phyloP scores from a whole-genome alignment of 2,797 vertebrate genomes.

The Tragopan temminckii region DNA sequence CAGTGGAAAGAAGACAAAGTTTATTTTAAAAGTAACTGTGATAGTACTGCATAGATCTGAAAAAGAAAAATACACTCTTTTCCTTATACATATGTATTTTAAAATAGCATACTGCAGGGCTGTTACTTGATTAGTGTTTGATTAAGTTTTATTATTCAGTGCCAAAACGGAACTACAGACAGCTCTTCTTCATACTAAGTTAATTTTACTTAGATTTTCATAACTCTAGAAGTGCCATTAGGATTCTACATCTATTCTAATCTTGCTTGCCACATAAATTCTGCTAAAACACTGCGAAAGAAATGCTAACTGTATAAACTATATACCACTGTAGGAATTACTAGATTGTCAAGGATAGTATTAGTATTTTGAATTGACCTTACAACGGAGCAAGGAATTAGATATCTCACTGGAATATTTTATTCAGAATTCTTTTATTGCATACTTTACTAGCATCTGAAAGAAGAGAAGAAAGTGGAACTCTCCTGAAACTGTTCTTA shows the following conservation, averaged over 20 bases:
- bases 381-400: background rate
- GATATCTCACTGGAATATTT: background rate
- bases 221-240: background rate
- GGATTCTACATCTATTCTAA: background rate
- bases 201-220: background rate
- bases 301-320: background rate
- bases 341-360: background rate
- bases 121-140: background rate
- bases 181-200: background rate
- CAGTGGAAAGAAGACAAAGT: background rate
- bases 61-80: background rate
- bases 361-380: background rate
- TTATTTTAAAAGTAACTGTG: background rate
- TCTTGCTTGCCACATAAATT: background rate
- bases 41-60: background rate
- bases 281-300: background rate
- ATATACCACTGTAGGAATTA: background rate
- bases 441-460: background rate
- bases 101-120: background rate
- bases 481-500: background rate
- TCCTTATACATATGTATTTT: background rate
- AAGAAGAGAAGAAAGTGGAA: background rate
- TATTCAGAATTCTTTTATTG: background rate
- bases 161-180: background rate
- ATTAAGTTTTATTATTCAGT: slow-evolving; percentile 23